Conservation (phyloP, 1,140 invertebrate species). For the Ridgeia piscesae region DNA sequence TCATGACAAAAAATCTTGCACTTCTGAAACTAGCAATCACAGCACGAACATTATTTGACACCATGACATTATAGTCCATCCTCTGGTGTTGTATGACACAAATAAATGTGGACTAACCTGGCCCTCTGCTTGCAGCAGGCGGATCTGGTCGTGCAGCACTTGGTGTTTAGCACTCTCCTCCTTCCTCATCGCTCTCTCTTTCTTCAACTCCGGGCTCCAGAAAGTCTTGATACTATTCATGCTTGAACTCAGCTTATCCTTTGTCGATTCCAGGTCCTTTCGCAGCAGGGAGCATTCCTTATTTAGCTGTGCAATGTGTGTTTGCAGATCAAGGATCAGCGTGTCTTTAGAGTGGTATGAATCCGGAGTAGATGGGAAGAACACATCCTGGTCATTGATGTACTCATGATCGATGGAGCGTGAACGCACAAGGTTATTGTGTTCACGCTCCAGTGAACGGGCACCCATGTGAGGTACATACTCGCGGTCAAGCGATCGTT, state of each 20-base stretch:
- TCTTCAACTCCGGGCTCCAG: slow-evolving; percentile 99
- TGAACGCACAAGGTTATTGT: slow-evolving; percentile 24
- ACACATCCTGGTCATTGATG: not conserved
- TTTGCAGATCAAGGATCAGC: slow-evolving; percentile 83
- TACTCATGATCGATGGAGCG: slow-evolving; percentile 26
- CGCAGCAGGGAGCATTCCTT: slow-evolving; percentile 94
- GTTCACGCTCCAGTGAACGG: slow-evolving; percentile 48
- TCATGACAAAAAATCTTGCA: not conserved
- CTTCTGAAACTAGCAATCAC: not conserved
- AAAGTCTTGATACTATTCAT: slow-evolving; percentile 99
- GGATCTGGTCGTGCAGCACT: slow-evolving; percentile 94
- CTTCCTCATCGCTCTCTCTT: slow-evolving; percentile 91
- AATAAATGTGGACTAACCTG: slow-evolving; percentile 72
- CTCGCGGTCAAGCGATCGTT: slow-evolving; percentile 29
- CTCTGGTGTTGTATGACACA: not conserved
- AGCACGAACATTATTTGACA: not conserved
- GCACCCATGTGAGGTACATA: slow-evolving; percentile 53
- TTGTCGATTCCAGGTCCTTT: slow-evolving; percentile 93
- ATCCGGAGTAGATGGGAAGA: slow-evolving; percentile 15
- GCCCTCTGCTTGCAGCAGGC: slow-evolving; percentile 93
- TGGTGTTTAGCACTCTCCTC: slow-evolving; percentile 97
- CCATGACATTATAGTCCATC: too few species aligned
- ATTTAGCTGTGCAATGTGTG: slow-evolving; percentile 92
- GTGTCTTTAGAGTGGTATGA: slow-evolving; percentile 35
- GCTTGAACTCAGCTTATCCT: slow-evolving; percentile 95